These are phyloP conservation scores for Ostrea denselamellosa DNA, from an alignment of 1,140 invertebrate species.

Conservation along the genomic window DNA sequence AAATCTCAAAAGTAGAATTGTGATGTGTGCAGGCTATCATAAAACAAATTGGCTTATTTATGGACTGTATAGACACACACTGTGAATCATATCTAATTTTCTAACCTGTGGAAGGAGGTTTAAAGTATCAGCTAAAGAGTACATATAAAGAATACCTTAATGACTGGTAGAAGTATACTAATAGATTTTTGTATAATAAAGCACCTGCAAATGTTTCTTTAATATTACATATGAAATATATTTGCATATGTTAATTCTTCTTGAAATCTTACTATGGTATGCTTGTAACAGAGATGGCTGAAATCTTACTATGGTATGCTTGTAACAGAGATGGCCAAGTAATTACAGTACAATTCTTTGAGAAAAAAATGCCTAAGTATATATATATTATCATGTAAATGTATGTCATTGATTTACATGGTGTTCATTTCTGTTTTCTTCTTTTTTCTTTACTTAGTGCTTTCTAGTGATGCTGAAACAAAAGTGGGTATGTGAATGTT, in stretches of 20 bases:
- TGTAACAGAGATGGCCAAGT: background rate
- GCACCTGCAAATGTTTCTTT: background rate
- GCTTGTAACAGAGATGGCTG: background rate
- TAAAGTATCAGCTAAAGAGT: background rate
- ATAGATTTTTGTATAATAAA: background rate
- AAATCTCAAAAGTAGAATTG: background rate
- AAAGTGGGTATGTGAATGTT: slow-evolving; percentile 72
- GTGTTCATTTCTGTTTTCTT: slow-evolving; percentile 61
- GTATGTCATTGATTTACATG: slow-evolving; percentile 49
- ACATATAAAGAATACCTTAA: background rate
- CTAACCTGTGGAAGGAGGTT: background rate
- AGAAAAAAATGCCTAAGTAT: slow-evolving; percentile 18
- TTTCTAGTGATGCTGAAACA: slow-evolving; percentile 70
- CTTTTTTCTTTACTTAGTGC: slow-evolving; percentile 71
- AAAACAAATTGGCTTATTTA: background rate
- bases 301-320: background rate
- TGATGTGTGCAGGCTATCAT: background rate
- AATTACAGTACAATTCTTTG: slow-evolving; percentile 14
- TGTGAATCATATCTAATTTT: background rate
- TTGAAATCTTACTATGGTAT: background rate
- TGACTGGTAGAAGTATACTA: too few relatives aligned
- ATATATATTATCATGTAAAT: background rate
- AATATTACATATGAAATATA: background rate
- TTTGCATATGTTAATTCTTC: background rate
- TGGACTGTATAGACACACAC: background rate